A percentile compares a stretch with the other conserved stretches of the same genome.
These are phyloP conservation scores for Nycticryphes semicollaris DNA, from an alignment of 2,113 vertebrate genomes.

Conservation along the genomic window DNA sequence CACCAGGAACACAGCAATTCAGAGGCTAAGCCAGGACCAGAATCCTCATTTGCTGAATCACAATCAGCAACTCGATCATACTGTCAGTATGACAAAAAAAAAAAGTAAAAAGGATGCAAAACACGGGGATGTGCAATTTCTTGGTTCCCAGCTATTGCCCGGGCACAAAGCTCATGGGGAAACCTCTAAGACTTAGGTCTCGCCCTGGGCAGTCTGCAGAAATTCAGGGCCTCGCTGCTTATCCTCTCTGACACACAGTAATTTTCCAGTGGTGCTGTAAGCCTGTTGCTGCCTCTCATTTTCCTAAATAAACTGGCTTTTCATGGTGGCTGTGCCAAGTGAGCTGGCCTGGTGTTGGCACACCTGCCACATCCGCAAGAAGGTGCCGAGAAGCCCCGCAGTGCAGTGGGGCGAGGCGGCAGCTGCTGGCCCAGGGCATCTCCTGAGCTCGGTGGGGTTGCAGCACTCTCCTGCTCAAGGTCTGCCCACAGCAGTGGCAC, in stretches of 20 bases:
- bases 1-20: background rate
- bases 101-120: background rate
- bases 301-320: conserved; percentile 24
- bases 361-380: background rate
- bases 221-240: background rate
- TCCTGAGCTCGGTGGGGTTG: fast-evolving
- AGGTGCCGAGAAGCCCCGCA: fast-evolving
- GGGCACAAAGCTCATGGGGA: background rate
- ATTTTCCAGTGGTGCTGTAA: conserved; percentile 16
- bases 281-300: background rate
- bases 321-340: background rate
- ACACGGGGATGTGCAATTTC: background rate
- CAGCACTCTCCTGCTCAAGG: background rate
- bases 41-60: background rate
- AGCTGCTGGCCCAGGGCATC: fast-evolving
- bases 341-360: background rate
- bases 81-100: background rate
- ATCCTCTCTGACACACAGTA: background rate
- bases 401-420: fast-evolving
- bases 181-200: background rate
- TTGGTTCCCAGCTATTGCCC: background rate
- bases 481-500: background rate
- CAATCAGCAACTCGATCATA: background rate
- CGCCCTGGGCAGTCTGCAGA: background rate
- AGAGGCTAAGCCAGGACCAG: background rate